phyloP scores from a whole-genome alignment of 2,113 vertebrate genomes.

The Prunella fulvescens region DNA sequence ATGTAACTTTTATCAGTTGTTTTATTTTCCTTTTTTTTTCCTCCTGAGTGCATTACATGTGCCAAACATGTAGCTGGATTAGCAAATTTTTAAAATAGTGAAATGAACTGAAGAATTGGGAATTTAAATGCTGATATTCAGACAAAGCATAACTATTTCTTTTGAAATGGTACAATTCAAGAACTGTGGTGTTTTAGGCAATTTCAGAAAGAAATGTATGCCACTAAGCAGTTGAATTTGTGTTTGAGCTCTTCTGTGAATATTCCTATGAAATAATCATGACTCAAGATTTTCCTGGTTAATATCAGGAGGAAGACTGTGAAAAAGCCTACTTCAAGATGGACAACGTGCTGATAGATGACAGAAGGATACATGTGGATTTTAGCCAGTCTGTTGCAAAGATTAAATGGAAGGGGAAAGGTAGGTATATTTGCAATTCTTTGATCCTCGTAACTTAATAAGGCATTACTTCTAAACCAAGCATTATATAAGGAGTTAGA shows the following conservation, averaged over 20 bases:
- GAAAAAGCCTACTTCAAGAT: conserved; percentile 98
- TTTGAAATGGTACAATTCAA: background rate
- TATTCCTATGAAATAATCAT: background rate
- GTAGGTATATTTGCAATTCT: conserved; percentile 57
- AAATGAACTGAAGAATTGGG: background rate
- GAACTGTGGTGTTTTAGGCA: background rate
- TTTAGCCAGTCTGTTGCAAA: conserved; percentile 98
- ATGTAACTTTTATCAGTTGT: background rate
- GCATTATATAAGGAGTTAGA: background rate
- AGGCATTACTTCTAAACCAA: background rate
- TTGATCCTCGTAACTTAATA: background rate
- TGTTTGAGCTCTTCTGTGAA: background rate
- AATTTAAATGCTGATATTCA: background rate
- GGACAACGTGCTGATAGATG: conserved; percentile 98
- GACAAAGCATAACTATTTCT: background rate
- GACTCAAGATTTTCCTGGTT: background rate
- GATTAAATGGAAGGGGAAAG: conserved; percentile 97
- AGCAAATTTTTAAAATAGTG: background rate
- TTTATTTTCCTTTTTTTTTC: background rate
- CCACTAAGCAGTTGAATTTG: background rate
- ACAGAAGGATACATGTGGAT: conserved; percentile 94
- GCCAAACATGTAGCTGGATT: background rate
- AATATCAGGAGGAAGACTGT: conserved; percentile 88
- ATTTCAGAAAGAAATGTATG: background rate
- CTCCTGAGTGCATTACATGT: background rate